Evolutionary conservation across 2,888 invertebrate genomes (phyloP).

Genomic region (Drosophila emarginata): DNA sequence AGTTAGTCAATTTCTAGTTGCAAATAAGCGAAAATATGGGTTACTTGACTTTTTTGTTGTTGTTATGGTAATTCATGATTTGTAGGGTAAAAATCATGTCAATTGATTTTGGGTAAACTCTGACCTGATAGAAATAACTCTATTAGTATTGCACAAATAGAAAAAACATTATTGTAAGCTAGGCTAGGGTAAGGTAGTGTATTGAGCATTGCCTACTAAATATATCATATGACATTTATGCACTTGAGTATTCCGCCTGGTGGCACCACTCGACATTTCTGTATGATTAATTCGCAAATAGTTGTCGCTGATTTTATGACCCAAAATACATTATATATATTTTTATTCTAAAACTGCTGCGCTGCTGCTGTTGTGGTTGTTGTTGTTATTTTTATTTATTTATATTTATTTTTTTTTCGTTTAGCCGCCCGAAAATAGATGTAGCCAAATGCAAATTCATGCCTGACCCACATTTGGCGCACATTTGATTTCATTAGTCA

Average conservation of each 20-base stretch:
- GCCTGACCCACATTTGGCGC: slow-evolving; percentile 70
- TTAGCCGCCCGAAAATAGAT: slow-evolving; percentile 61
- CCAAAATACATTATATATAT: slow-evolving; percentile 48
- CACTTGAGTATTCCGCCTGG: slow-evolving; percentile 25
- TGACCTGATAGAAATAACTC: neutral
- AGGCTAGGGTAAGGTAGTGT: too few species aligned
- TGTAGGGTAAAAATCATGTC: slow-evolving; percentile 57
- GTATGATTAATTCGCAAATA: slow-evolving; percentile 69
- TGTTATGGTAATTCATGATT: slow-evolving; percentile 44
- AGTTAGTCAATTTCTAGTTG: slow-evolving; percentile 12
- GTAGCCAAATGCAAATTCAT: slow-evolving; percentile 67
- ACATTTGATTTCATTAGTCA: slow-evolving; percentile 71
- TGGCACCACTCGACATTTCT: slow-evolving; percentile 57
- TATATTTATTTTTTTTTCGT: neutral
- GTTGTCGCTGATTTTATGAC: slow-evolving; percentile 69
- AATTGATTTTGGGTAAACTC: slow-evolving; percentile 63
- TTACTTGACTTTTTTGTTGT: slow-evolving; percentile 29
- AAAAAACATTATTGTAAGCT: too few species aligned
- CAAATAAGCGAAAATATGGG: slow-evolving; percentile 29
- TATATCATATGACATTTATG: too few species aligned
- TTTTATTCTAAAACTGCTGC: slow-evolving; percentile 8
- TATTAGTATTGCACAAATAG: neutral
- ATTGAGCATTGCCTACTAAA: slow-evolving; percentile 6
- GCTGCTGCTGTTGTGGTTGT: slow-evolving; percentile 32
- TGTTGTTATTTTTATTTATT: neutral